Conservation (phyloP, 2,888 invertebrate genomes). For the Megastigmus dorsalis region DNA sequence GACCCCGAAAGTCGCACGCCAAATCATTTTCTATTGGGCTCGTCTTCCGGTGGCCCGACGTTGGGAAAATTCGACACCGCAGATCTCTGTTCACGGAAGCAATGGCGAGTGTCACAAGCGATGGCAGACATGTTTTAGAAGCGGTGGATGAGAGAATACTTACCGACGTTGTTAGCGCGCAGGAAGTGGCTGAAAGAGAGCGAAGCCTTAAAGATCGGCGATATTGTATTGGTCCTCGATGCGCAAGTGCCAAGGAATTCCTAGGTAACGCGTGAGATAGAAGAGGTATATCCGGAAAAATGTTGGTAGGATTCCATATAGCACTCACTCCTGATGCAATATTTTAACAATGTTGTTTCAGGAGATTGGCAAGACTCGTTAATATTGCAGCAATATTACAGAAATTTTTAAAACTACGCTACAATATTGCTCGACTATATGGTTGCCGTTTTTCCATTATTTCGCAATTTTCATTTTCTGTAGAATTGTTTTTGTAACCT, state of each 20-base stretch:
- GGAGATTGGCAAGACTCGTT: no score
- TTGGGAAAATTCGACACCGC: background rate
- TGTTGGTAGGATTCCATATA: conserved; percentile 50
- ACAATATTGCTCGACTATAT: no score
- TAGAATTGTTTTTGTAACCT: no score
- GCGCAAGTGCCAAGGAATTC: conserved; percentile 24
- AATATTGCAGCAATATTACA: no score
- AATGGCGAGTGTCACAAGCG: conserved; percentile 45
- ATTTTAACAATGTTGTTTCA: no score
- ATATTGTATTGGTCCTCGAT: conserved; percentile 41
- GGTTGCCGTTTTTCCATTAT: no score
- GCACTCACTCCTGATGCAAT: no score
- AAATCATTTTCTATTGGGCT: conserved; percentile 53
- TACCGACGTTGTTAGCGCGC: conserved; percentile 38
- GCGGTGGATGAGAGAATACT: conserved; percentile 54
- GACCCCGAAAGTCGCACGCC: conserved; percentile 53
- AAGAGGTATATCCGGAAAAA: conserved; percentile 13
- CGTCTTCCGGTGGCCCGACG: conserved; percentile 33
- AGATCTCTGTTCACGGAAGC: conserved; percentile 29
- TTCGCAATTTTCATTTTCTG: no score
- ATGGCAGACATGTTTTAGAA: conserved; percentile 53
- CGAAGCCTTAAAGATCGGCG: conserved; percentile 7
- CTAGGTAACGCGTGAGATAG: conserved; percentile 40
- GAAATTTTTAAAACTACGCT: no score
- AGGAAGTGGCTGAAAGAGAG: conserved; percentile 13